Evolutionary conservation across 2,797 vertebrate species (phyloP), one percentile per base, ranked within the genome.

Genomic region (Hippocampus kuda): DNA sequence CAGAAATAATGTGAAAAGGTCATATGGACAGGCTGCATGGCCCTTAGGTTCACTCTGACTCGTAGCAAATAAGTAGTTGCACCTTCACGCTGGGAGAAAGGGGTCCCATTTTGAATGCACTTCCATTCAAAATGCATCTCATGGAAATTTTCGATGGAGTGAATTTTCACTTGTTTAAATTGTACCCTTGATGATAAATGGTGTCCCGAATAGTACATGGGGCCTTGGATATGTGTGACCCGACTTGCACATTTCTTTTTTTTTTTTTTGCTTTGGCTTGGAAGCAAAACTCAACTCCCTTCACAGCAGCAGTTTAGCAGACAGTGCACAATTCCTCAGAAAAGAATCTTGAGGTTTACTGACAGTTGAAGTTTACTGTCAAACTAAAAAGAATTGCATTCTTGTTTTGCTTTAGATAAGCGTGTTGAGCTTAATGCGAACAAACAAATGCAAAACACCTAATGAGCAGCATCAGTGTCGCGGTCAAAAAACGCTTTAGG

Each of bases 1-100:
- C 83, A 83, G 81, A 84, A 88, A 88, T 86, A 87, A 87, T 84
- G 88, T 87, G 86, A 87, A 84, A 86, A 88, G 87, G 83, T 89
- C 82, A 61, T 22, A 16, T 72, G 79, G 80, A 80, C 84, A 85
- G 86, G 81, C 85, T 72, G 81, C 81, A 78, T 87, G 41, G 82
- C 87, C 84, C 84, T 26, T 72, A 79, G 84, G 86, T 85, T 81
- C 85, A 87, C 87, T 86, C 83, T 85, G 85, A 86, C 87, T 88
- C 83, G 85, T 83, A 88, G 84, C 86, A 38, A 38, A 8, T 38
- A 46, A 65, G 22, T 65, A 65, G 63, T 34, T 46, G 38, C 63
- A 46, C 22, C 7, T 64, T 41, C n/a, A 41, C 41, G 16, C 5
- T 27, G 2, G 30, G 22, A 24, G 63, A 65, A 65, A 46, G 44